phyloP scores from a whole-genome alignment of 2,888 invertebrate species.

The Campoplex nolae region DNA sequence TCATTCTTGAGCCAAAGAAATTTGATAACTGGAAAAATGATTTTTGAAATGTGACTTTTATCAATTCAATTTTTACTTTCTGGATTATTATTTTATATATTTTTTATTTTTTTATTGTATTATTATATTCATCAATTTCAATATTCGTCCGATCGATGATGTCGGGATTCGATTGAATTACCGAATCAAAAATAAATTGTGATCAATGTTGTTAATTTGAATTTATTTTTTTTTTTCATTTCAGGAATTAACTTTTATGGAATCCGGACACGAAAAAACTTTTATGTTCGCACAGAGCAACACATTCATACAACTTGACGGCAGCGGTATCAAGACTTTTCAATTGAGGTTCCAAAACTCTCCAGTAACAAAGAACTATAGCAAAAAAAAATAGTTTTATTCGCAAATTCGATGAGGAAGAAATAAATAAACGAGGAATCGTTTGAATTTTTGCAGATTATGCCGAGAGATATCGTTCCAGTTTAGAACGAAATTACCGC shows the following conservation, averaged over 20 bases:
- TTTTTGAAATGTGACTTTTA: background rate
- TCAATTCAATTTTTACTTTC: background rate
- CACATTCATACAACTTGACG: slow-evolving; percentile 95
- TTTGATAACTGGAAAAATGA: background rate
- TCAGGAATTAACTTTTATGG: slow-evolving; percentile 92
- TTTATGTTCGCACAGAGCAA: slow-evolving; percentile 97
- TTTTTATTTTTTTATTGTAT: too few species aligned
- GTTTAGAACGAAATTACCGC: slow-evolving; percentile 94
- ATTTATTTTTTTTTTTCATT: background rate
- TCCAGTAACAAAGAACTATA: slow-evolving; percentile 24
- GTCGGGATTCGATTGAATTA: background rate
- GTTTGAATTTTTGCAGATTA: slow-evolving; percentile 86
- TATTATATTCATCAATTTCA: too few species aligned
- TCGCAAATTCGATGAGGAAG: background rate
- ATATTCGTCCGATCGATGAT: too few species aligned
- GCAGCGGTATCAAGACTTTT: slow-evolving; percentile 95
- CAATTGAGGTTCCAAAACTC: slow-evolving; percentile 90
- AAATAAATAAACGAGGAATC: background rate
- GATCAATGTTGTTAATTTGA: background rate
- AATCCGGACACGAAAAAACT: slow-evolving; percentile 93
- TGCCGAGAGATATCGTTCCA: slow-evolving; percentile 95
- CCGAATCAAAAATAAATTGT: background rate
- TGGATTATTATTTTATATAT: too few species aligned
- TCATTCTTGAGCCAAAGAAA: background rate
- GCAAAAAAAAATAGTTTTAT: background rate